phyloP scores from a whole-genome alignment of 2,113 vertebrate species.

The Pogona vitticeps region DNA sequence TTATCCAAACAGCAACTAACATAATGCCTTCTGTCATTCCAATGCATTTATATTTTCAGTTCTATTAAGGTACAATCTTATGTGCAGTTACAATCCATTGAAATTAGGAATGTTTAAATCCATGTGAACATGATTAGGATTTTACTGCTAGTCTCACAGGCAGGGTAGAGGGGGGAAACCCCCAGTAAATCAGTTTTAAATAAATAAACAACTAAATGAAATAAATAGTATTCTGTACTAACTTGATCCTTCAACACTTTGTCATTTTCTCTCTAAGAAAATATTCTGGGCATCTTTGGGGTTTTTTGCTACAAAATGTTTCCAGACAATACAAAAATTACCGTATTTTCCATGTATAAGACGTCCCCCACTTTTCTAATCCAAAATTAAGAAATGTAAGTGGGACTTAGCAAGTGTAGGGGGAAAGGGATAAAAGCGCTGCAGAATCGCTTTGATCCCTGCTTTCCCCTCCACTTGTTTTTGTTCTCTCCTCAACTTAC shows the following conservation, averaged over 20 bases:
- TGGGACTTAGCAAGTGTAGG: too few species aligned
- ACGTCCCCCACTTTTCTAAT: too few species aligned
- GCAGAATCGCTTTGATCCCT: too few species aligned
- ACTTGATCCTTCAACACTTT: fast-evolving
- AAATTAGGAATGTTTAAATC: neutral
- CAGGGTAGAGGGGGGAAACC: neutral
- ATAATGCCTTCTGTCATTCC: neutral
- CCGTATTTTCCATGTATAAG: too few species aligned
- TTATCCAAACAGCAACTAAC: neutral
- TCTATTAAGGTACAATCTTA: neutral
- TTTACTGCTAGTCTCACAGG: neutral
- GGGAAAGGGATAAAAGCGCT: too few species aligned
- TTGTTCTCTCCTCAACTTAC: too few species aligned
- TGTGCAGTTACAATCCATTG: neutral
- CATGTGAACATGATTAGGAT: neutral
- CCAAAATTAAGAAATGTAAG: too few species aligned
- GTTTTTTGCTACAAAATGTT: neutral
- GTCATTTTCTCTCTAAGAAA: neutral
- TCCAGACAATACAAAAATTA: neutral
- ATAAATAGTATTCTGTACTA: neutral
- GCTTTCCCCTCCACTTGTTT: too few species aligned
- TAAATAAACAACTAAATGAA: neutral
- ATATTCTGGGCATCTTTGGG: neutral
- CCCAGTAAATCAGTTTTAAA: neutral
- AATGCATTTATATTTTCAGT: neutral